A percentile compares a stretch with the other conserved stretches of the same genome.
These are phyloP conservation scores for Pygocentrus nattereri DNA, from an alignment of 2,797 vertebrate species.

Conservation along the genomic window DNA sequence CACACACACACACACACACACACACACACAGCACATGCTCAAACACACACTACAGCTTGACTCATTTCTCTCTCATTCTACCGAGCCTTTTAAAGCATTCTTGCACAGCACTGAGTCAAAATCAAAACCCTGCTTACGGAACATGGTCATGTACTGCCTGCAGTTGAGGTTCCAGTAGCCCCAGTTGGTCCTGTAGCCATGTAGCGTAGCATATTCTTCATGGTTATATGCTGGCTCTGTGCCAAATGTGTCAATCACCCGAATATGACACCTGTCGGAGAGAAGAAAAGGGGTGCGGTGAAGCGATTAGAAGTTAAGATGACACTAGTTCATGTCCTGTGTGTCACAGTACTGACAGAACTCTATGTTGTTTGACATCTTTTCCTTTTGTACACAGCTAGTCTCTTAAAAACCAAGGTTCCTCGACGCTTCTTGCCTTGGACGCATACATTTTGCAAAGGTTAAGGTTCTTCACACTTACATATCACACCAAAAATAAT, in stretches of 20 bases:
- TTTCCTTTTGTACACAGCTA: too few species aligned
- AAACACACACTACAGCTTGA: not conserved
- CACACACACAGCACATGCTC: not conserved
- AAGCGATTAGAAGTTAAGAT: not conserved
- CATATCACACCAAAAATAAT: too few species aligned
- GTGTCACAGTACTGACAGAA: not conserved
- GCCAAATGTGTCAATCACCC: conserved; percentile 96
- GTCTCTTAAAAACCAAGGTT: too few species aligned
- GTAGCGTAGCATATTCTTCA: conserved; percentile 92
- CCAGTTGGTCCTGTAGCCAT: conserved; percentile 96
- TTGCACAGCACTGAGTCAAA: not conserved
- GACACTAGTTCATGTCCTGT: not conserved
- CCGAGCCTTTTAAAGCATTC: not conserved
- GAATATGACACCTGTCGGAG: conserved; percentile 87
- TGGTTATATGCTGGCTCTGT: conserved; percentile 96
- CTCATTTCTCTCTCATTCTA: not conserved
- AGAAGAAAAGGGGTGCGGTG: conserved; percentile 10
- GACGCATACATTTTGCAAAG: too few species aligned
- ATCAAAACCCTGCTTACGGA: conserved; percentile 84
- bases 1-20: too few species aligned
- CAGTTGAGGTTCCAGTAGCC: conserved; percentile 97
- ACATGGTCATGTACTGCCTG: conserved; percentile 99
- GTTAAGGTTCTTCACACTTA: too few species aligned
- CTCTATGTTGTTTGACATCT: not conserved
- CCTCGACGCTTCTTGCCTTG: too few species aligned